These are phyloP conservation scores for Globia sparganii DNA, from an alignment of 2,888 invertebrate species.

Conservation along the genomic window DNA sequence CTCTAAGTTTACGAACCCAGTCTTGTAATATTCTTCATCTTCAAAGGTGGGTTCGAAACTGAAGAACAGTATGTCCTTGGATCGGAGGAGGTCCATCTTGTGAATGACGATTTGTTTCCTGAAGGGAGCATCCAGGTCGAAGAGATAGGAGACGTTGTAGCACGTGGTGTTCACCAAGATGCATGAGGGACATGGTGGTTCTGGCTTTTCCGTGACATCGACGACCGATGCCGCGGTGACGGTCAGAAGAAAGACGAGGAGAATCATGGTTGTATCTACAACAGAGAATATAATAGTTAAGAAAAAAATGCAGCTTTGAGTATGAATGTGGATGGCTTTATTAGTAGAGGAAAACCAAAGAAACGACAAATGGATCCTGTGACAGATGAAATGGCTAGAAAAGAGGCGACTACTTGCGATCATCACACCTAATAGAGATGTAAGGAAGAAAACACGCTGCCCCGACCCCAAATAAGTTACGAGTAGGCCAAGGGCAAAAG, in stretches of 20 bases:
- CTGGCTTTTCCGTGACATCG: constrained; percentile 32
- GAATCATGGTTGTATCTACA: constrained; percentile 73
- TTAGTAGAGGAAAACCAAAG: not conserved
- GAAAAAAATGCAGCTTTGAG: not conserved
- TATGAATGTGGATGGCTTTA: not conserved
- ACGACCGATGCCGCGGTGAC: constrained; percentile 66
- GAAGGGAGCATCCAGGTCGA: constrained; percentile 81
- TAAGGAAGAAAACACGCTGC: not conserved
- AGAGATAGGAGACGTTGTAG: constrained; percentile 77
- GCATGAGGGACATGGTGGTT: constrained; percentile 74
- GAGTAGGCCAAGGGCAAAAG: too few relatives aligned
- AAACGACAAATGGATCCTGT: too few relatives aligned
- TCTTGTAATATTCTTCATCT: constrained; percentile 83
- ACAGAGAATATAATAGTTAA: constrained; percentile 32
- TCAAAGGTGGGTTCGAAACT: constrained; percentile 82
- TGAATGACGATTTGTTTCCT: constrained; percentile 79
- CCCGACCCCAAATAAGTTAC: not conserved
- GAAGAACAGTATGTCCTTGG: constrained; percentile 79
- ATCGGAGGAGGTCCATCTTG: constrained; percentile 78
- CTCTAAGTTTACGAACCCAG: constrained; percentile 80
- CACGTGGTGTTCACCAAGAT: constrained; percentile 77
- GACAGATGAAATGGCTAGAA: not conserved
- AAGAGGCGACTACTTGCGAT: not conserved
- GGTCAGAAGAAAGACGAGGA: constrained; percentile 68
- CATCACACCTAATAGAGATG: not conserved